Evolutionary conservation across 2,113 vertebrate genomes (phyloP).

Genomic region (Dinomys branickii): DNA sequence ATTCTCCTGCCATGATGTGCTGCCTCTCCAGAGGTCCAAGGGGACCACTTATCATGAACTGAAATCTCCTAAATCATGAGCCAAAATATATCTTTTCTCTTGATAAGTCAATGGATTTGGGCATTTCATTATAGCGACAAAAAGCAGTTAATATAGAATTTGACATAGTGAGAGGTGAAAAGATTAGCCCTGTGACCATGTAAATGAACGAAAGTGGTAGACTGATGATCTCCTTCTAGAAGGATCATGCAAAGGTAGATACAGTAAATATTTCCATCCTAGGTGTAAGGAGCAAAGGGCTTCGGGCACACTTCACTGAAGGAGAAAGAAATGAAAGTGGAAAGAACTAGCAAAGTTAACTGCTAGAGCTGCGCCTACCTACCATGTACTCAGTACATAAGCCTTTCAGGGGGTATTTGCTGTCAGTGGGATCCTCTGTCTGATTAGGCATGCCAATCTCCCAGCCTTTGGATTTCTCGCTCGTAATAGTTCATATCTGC

Average conservation of each 20-base stretch:
- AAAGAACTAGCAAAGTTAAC: not conserved
- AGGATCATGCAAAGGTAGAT: not conserved
- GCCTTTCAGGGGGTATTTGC: not conserved
- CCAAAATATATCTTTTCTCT: not conserved
- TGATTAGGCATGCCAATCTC: too few species aligned
- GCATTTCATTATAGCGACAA: not conserved
- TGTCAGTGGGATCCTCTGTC: not conserved
- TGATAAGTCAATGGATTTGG: not conserved
- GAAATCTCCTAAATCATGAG: not conserved
- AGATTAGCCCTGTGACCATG: not conserved
- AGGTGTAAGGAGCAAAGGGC: not conserved
- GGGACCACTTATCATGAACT: not conserved
- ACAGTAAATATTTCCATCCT: not conserved
- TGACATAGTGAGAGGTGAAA: not conserved
- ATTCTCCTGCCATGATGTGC: not conserved
- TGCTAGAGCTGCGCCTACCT: not conserved
- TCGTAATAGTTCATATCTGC: not conserved
- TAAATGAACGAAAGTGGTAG: not conserved
- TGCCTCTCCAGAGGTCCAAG: not conserved
- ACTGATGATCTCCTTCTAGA: not conserved
- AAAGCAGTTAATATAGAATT: not conserved
- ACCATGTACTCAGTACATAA: not conserved
- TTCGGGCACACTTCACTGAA: not conserved
- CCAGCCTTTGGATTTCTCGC: not conserved
- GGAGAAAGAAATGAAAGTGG: not conserved